Conservation (phyloP, 2,113 vertebrate species). For the Ardeotis arabs region DNA sequence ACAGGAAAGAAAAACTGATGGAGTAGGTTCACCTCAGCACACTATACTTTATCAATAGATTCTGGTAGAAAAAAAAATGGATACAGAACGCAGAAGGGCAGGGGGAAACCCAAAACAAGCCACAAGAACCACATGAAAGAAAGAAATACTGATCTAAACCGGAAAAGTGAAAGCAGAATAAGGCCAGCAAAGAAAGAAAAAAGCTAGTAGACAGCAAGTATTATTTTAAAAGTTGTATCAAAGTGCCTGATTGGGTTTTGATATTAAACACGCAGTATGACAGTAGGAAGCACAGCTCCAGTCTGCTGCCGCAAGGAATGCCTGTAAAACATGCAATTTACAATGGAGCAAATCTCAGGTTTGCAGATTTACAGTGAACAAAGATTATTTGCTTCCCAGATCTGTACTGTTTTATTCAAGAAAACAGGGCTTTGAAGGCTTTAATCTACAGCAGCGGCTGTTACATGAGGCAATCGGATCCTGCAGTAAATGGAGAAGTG, state of each 20-base stretch:
- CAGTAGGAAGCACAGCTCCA: not conserved
- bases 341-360: not conserved
- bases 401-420: not conserved
- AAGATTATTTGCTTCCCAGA: not conserved
- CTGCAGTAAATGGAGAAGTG: not conserved
- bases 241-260: not conserved
- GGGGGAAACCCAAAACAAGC: not conserved
- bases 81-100: not conserved
- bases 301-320: not conserved
- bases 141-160: not conserved
- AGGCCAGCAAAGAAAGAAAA: not conserved
- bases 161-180: not conserved
- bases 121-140: not conserved
- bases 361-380: not conserved
- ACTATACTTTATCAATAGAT: not conserved
- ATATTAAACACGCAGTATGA: not conserved
- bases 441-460: not conserved
- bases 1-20: not conserved
- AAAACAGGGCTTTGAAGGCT: not conserved
- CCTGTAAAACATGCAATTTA: not conserved
- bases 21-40: not conserved
- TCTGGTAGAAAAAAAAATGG: not conserved
- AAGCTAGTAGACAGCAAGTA: not conserved
- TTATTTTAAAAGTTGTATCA: not conserved
- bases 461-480: not conserved